Evolutionary conservation across 2,113 vertebrate species (phyloP), one percentile per base, ranked within the genome.

Genomic region (Bathybates hornii): DNA sequence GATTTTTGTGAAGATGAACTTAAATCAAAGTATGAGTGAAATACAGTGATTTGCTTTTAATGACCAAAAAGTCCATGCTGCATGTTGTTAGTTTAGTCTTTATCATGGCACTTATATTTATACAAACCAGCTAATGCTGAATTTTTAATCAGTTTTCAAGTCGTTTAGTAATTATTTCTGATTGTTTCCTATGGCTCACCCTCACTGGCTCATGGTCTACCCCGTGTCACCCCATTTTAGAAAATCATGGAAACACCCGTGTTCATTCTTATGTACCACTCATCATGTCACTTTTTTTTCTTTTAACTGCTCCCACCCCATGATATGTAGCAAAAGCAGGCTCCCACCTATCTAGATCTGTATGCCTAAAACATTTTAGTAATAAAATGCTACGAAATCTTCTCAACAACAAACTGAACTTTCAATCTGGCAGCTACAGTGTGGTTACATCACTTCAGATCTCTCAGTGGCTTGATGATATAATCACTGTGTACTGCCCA

Each of bases 21-120:
- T 76, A 12, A 76, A 76, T 9, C 71, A 76, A 29, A 29, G 43
- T 17, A 29, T 19, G 71, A 17, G 68, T 45, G 41, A 73, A 73
- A 73, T 29, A 2, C 6, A 73, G 41, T 48, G 9, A 45, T 29
- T 48, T 27, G 0, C 21, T 73, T 73, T 14, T 73, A 73, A 45
- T 73, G 13, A 45, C 24, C 4, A 7, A 73, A 45, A 73, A 12
- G 27, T 4, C 43, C 0, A 1, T 7, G 16, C 3, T 50, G 27
- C 71, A 12, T 50, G 27, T 78, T 50, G 6, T 50, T 78, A 78
- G 43, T 4, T 78, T 1, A 78, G 71, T 78, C 43, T 78, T 78
- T 19, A 78, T 12, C 0, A 0, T 12, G 24, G 16, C 43, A 50
- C 0, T 50, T 1, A 50, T 32, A 29, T 48, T 2, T 19, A 50